Percentiles rank a stretch among this genome's conserved stretches.
These are phyloP conservation scores for Celastrina argiolus DNA, from an alignment of 2,888 invertebrate species.

Conservation along the genomic window DNA sequence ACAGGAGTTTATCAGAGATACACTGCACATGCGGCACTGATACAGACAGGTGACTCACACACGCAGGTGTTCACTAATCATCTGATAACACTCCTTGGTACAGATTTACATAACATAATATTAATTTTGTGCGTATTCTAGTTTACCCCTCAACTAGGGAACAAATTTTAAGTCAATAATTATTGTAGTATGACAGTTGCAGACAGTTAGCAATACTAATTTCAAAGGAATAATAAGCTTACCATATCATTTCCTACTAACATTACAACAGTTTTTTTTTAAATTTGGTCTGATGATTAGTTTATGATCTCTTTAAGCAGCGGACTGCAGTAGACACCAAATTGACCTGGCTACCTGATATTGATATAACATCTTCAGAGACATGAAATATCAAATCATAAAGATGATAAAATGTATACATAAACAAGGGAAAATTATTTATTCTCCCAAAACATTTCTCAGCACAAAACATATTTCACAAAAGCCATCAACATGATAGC, in stretches of 20 bases:
- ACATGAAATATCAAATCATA: too few species aligned
- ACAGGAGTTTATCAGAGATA: neutral
- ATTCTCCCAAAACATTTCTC: too few species aligned
- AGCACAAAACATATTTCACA: too few species aligned
- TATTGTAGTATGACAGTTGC: neutral
- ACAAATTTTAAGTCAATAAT: neutral
- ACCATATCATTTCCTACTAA: neutral
- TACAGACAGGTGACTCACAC: neutral
- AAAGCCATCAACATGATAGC: too few species aligned
- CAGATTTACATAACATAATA: neutral
- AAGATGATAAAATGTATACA: too few species aligned
- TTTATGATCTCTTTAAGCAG: neutral
- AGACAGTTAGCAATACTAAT: neutral
- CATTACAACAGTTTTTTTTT: neutral
- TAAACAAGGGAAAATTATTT: too few species aligned
- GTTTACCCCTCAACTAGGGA: neutral
- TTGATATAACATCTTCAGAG: too few species aligned
- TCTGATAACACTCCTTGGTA: neutral
- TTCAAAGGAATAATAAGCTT: neutral
- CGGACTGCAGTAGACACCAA: neutral
- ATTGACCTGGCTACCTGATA: neutral
- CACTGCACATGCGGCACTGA: too few species aligned
- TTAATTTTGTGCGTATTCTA: neutral
- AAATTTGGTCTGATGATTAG: neutral
- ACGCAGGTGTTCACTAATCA: neutral